Conservation (phyloP, 2,888 invertebrate genomes). For the Aspidapion aeneum region DNA sequence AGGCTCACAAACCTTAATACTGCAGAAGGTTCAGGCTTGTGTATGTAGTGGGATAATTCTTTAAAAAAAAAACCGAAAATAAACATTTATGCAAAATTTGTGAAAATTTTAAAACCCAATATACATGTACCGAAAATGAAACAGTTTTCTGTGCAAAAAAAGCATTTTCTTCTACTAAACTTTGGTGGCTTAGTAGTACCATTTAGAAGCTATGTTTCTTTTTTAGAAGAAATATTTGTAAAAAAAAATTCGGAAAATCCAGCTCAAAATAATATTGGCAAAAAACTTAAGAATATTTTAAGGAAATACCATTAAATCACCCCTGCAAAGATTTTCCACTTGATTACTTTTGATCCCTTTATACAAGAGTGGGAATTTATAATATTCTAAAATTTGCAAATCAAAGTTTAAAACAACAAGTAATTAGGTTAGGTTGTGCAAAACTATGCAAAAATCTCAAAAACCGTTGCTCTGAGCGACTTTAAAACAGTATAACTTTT, state of each 20-base stretch:
- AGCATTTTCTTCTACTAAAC: neutral
- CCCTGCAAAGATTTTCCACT: neutral
- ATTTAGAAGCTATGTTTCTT: neutral
- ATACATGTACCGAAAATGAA: no score
- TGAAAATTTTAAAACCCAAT: no score
- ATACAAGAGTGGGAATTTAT: neutral
- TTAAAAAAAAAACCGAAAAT: no score
- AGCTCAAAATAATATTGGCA: neutral
- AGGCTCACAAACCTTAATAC: no score
- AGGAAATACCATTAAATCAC: neutral
- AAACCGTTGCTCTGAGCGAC: no score
- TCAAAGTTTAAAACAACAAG: slow-evolving; percentile 1
- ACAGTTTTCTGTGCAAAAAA: no score
- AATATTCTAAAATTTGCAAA: neutral
- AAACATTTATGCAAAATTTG: no score
- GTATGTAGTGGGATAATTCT: no score
- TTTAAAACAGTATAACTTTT: no score
- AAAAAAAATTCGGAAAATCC: neutral
- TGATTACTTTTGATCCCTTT: neutral
- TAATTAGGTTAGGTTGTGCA: no score
- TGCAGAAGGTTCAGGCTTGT: no score
- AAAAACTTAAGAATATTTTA: neutral
- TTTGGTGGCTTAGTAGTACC: neutral
- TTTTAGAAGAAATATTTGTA: neutral
- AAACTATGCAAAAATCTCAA: no score